phyloP scores from a whole-genome alignment of 1,140 invertebrate genomes.

The Dinoponera quadriceps region DNA sequence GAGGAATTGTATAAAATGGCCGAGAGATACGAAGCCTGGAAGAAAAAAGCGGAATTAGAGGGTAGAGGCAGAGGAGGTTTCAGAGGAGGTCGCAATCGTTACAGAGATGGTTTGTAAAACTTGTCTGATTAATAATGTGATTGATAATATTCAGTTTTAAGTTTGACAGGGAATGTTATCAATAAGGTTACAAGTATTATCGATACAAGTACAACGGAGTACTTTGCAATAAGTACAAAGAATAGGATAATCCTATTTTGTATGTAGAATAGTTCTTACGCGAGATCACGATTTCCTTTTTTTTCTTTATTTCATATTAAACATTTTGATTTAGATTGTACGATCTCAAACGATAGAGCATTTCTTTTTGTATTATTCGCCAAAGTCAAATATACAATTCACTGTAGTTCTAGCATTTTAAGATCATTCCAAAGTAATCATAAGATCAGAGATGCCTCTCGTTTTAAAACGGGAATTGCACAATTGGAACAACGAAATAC shows the following conservation, averaged over 20 bases:
- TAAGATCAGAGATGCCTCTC: background rate
- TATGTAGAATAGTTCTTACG: background rate
- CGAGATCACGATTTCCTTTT: slow-evolving; percentile 5
- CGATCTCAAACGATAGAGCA: too few species aligned
- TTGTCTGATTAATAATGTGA: background rate
- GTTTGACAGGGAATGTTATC: too few species aligned
- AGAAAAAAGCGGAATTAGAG: slow-evolving; percentile 84
- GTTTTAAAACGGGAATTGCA: background rate
- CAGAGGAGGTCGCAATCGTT: slow-evolving; percentile 37
- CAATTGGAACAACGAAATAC: background rate
- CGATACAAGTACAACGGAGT: too few species aligned
- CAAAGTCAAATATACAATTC: too few species aligned
- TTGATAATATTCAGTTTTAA: too few species aligned
- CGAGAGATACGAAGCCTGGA: slow-evolving; percentile 88
- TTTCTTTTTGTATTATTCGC: too few species aligned
- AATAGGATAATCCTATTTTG: too few species aligned
- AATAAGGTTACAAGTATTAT: too few species aligned
- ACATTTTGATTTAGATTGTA: background rate
- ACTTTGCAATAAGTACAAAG: too few species aligned
- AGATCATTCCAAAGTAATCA: background rate
- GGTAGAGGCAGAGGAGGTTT: slow-evolving; percentile 77
- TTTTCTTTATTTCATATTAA: background rate
- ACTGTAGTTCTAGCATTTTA: background rate
- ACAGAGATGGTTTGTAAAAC: slow-evolving; percentile 10
- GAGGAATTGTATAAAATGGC: slow-evolving; percentile 91